phyloP scores from a whole-genome alignment of 2,113 vertebrate genomes.

The Cercocebus atys region DNA sequence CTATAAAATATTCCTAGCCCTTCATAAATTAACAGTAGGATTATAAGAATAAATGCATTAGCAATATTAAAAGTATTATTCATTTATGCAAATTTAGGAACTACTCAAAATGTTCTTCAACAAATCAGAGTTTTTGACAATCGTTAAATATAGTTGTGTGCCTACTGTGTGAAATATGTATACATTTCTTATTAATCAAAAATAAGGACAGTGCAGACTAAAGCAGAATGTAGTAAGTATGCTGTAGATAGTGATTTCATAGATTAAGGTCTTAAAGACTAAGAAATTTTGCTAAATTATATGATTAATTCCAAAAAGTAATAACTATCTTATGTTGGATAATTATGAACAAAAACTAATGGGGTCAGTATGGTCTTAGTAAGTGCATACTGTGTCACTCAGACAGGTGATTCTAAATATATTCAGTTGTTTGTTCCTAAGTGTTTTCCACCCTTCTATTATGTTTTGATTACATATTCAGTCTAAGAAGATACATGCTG shows the following conservation, averaged over 20 bases:
- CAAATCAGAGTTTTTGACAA: neutral
- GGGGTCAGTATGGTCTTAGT: neutral
- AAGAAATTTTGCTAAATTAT: neutral
- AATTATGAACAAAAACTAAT: neutral
- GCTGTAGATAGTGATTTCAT: neutral
- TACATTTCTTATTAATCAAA: neutral
- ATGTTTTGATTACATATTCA: conserved; percentile 39
- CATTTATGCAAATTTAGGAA: neutral
- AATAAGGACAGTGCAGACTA: neutral
- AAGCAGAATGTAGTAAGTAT: neutral
- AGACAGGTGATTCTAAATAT: conserved; percentile 2
- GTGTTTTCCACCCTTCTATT: neutral
- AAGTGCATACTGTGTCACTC: neutral
- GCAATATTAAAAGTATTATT: neutral
- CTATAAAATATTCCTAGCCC: neutral
- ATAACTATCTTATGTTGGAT: neutral
- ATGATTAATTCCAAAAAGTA: neutral
- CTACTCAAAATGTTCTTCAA: neutral
- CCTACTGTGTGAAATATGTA: neutral
- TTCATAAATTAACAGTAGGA: neutral
- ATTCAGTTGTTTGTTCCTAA: neutral
- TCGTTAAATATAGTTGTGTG: neutral
- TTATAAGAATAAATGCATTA: neutral
- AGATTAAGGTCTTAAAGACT: neutral
- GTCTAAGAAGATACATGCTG: neutral